phyloP scores from a whole-genome alignment of 1,140 invertebrate species.

The Nephila pilipes region DNA sequence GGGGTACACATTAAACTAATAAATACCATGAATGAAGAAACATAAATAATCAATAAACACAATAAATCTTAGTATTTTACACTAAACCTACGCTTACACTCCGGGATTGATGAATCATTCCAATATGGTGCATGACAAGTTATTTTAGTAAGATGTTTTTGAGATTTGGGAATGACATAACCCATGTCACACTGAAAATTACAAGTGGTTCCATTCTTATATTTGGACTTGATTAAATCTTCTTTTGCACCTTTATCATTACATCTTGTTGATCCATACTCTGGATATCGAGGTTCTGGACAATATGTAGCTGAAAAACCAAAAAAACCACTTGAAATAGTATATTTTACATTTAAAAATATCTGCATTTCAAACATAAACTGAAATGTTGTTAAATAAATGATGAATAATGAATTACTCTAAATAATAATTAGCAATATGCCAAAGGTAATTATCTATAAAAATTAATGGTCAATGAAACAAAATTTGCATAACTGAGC shows the following conservation, averaged over 20 bases:
- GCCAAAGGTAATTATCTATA: too few species aligned
- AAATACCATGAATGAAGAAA: background rate
- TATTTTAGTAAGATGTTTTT: background rate
- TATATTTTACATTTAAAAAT: too few species aligned
- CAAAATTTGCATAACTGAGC: too few species aligned
- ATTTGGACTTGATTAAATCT: conserved; percentile 10
- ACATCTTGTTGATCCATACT: conserved; percentile 33
- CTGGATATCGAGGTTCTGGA: conserved; percentile 22
- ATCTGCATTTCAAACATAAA: too few species aligned
- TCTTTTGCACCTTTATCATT: background rate
- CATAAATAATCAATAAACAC: background rate
- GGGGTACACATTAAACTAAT: background rate
- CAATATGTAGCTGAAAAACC: conserved; percentile 55
- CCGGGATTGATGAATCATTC: conserved; percentile 56
- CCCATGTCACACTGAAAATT: conserved; percentile 31
- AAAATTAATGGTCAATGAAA: too few species aligned
- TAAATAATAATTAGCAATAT: too few species aligned
- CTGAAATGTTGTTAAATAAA: too few species aligned
- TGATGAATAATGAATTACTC: too few species aligned
- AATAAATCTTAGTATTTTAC: conserved; percentile 34
- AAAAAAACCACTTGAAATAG: background rate
- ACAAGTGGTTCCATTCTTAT: conserved; percentile 56
- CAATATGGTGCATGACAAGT: conserved; percentile 60
- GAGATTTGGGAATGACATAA: conserved; percentile 35
- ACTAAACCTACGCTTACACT: conserved; percentile 75